A percentile compares a stretch with the other conserved stretches of the same genome.
phyloP scores from a whole-genome alignment of 1,140 invertebrate species.

The Ceratosolen solmsi region DNA sequence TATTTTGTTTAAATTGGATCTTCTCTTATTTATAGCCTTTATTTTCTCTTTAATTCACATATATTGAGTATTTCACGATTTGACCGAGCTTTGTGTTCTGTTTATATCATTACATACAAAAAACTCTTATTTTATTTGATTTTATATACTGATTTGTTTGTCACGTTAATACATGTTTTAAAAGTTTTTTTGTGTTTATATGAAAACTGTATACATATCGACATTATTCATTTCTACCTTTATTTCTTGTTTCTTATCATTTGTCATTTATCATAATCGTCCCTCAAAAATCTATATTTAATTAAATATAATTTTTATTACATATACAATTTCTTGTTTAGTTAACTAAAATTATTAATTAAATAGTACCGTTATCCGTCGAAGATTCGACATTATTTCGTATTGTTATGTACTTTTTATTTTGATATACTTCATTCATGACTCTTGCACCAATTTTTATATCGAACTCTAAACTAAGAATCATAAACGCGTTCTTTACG shows the following conservation, averaged over 20 bases:
- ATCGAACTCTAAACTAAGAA: constrained; percentile 43
- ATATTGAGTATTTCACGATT: constrained; percentile 11
- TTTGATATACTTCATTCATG: constrained; percentile 19
- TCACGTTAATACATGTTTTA: constrained; percentile 20
- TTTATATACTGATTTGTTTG: constrained; percentile 42
- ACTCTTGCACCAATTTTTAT: constrained; percentile 33
- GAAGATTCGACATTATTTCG: constrained; percentile 55
- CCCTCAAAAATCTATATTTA: constrained; percentile 55
- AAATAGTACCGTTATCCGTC: constrained; percentile 61
- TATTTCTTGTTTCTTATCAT: constrained; percentile 41
- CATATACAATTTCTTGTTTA: constrained; percentile 53
- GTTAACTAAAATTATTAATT: constrained; percentile 60
- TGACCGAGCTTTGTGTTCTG: background rate
- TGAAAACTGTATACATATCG: constrained; percentile 40
- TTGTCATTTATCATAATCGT: constrained; percentile 45
- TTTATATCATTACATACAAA: constrained; percentile 25
- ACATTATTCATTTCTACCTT: constrained; percentile 5
- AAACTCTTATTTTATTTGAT: constrained; percentile 15
- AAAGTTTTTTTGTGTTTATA: background rate
- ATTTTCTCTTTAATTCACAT: constrained; percentile 10
- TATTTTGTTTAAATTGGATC: constrained; percentile 9
- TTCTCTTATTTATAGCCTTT: background rate
- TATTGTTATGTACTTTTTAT: constrained; percentile 53
- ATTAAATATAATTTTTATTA: constrained; percentile 57
- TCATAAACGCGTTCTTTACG: constrained; percentile 25